A percentile compares a stretch with the other conserved stretches of the same genome.
These are phyloP conservation scores for Zaprionus bogoriensis DNA, from an alignment of 2,888 invertebrate species.

Conservation along the genomic window DNA sequence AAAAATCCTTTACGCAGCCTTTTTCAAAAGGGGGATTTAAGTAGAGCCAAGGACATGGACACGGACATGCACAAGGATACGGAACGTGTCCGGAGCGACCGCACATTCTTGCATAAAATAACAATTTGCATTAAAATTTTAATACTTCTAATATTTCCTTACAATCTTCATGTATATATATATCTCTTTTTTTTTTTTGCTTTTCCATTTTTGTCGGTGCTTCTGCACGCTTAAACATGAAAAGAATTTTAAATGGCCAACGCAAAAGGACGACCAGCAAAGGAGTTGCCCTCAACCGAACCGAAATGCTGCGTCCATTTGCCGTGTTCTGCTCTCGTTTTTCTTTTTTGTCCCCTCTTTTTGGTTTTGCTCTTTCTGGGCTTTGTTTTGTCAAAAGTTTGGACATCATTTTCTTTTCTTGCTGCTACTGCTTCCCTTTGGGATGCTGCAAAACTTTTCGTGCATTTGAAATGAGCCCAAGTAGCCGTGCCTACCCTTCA, in stretches of 20 bases:
- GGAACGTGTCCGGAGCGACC: conserved; percentile 37
- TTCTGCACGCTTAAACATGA: conserved; percentile 72
- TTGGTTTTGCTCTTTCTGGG: conserved; percentile 7
- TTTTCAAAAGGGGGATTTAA: conserved; percentile 68
- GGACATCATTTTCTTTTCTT: conserved; percentile 46
- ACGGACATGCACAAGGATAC: conserved; percentile 20
- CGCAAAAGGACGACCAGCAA: conserved; percentile 2
- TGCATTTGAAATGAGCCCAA: conserved; percentile 59
- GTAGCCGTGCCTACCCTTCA: conserved; percentile 28
- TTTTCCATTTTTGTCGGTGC: conserved; percentile 14
- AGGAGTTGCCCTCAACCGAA: conserved; percentile 44
- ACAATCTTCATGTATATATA: conserved; percentile 45
- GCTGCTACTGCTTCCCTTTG: conserved; percentile 9
- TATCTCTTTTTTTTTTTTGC: conserved; percentile 19
- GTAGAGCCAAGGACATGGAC: conserved; percentile 41
- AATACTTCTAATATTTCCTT: conserved; percentile 74
- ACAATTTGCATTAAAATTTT: conserved; percentile 76
- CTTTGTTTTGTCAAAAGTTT: conserved; percentile 62
- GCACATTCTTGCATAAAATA: conserved; percentile 75
- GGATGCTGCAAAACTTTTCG: conserved; percentile 42
- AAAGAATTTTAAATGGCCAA: conserved; percentile 72
- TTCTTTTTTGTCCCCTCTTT: conserved; percentile 5
- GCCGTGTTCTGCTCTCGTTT: conserved; percentile 8
- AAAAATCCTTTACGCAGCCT: conserved; percentile 73
- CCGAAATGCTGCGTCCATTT: conserved; percentile 34